Evolutionary conservation across 2,797 vertebrate species (phyloP).

Genomic region (Ambastaia sidthimunki): DNA sequence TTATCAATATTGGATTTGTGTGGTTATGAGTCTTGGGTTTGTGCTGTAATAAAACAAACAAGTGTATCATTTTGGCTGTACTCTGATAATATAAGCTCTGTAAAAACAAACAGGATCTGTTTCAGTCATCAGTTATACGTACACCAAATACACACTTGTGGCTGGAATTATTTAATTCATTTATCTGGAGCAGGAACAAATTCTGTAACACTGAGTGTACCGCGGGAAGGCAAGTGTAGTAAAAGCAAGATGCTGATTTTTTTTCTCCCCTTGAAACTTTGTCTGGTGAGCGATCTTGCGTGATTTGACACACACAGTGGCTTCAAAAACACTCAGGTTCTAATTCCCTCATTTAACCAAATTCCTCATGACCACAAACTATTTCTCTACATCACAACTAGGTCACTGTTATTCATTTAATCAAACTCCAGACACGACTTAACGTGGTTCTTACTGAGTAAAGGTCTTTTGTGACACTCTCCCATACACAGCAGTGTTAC

Average conservation of each 20-base stretch:
- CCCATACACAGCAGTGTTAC: not conserved
- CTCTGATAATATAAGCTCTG: conserved; percentile 1
- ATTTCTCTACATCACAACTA: not conserved
- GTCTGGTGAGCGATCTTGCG: not conserved
- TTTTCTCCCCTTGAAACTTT: not conserved
- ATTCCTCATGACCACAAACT: not conserved
- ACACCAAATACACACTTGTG: not conserved
- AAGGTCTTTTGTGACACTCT: not conserved
- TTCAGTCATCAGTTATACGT: conserved; percentile 10
- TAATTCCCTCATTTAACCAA: conserved; percentile 1
- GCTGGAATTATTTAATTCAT: conserved; percentile 6
- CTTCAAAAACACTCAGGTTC: not conserved
- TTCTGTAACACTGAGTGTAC: too few species aligned
- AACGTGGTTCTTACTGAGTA: not conserved
- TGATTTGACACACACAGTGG: not conserved
- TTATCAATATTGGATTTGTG: conserved; percentile 2
- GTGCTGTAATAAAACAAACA: not conserved
- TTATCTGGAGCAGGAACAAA: conserved; percentile 3
- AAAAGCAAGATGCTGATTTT: not conserved
- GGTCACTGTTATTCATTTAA: not conserved
- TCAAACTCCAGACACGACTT: not conserved
- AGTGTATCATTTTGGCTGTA: not conserved
- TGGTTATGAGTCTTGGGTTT: not conserved
- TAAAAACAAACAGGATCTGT: conserved; percentile 12
- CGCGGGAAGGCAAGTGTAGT: not conserved